phyloP scores from a whole-genome alignment of 2,888 invertebrate species.

The Epinotia bilunana region DNA sequence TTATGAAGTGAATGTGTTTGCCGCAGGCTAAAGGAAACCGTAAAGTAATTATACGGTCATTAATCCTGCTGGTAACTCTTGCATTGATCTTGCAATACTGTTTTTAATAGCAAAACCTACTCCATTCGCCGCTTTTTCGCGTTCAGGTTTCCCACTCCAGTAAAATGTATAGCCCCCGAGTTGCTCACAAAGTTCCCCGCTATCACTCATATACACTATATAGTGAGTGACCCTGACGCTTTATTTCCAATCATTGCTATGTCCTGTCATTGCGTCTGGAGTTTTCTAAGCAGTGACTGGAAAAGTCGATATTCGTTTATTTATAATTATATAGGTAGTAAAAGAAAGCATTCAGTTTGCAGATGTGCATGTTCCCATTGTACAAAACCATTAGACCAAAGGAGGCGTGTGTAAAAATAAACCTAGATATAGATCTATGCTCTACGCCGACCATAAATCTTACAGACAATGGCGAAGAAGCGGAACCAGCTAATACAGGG shows the following conservation, averaged over 20 bases:
- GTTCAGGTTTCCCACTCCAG: too few relatives aligned
- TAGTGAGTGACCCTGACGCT: too few relatives aligned
- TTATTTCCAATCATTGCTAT: background rate
- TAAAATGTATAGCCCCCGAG: too few relatives aligned
- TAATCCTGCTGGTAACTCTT: too few relatives aligned
- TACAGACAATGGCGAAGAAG: conserved; percentile 31
- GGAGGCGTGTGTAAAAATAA: background rate
- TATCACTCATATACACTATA: too few relatives aligned
- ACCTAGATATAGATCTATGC: conserved; percentile 14
- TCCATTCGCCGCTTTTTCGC: too few relatives aligned
- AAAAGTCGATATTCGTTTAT: background rate
- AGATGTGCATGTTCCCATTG: background rate
- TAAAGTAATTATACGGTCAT: too few relatives aligned
- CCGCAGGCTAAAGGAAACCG: too few relatives aligned
- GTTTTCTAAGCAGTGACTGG: background rate
- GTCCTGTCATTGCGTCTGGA: background rate
- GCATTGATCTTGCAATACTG: too few relatives aligned
- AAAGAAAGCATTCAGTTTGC: background rate
- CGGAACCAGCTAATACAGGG: conserved; percentile 6
- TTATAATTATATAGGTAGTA: background rate
- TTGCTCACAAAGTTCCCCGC: too few relatives aligned
- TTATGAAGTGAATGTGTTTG: too few relatives aligned
- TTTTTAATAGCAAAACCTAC: too few relatives aligned
- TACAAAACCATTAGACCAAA: conserved; percentile 1
- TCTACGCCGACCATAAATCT: conserved; percentile 27